phyloP scores from a whole-genome alignment of 1,140 invertebrate genomes.

The Ceratosolen solmsi region DNA sequence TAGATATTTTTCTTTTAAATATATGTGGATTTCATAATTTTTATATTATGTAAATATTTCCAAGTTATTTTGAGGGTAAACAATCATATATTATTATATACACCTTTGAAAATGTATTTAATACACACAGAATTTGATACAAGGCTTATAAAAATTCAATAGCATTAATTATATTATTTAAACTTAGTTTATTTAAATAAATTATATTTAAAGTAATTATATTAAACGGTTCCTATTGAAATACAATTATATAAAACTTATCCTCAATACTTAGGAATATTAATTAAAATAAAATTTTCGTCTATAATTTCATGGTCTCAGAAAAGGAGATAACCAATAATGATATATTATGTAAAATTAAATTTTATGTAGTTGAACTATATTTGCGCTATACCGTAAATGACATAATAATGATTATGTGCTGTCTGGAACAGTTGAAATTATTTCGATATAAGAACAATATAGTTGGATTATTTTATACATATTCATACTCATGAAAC shows the following conservation, averaged over 20 bases:
- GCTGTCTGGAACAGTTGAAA: constrained; percentile 51
- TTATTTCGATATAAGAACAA: constrained; percentile 38
- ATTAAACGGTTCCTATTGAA: constrained; percentile 46
- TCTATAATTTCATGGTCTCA: too few relatives aligned
- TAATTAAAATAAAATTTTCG: too few relatives aligned
- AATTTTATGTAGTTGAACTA: constrained; percentile 53
- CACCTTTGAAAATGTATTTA: constrained; percentile 11
- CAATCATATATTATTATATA: neutral
- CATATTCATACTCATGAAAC: constrained; percentile 34
- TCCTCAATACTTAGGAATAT: too few relatives aligned
- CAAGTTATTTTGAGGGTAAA: neutral
- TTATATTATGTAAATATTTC: constrained; percentile 20
- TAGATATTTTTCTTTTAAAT: constrained; percentile 36
- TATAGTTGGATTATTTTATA: constrained; percentile 39
- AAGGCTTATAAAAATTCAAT: neutral
- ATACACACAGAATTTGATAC: neutral
- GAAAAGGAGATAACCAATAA: too few relatives aligned
- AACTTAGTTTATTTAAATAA: constrained; percentile 17
- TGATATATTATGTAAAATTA: constrained; percentile 54
- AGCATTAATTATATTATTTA: neutral
- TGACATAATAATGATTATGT: constrained; percentile 49
- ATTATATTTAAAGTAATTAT: constrained; percentile 1
- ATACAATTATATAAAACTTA: too few relatives aligned
- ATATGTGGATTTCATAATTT: constrained; percentile 29
- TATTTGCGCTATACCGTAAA: constrained; percentile 51